Base-by-base conservation (phyloP, 2,113 vertebrate genomes). In the Myotis yumanensis region DNA sequence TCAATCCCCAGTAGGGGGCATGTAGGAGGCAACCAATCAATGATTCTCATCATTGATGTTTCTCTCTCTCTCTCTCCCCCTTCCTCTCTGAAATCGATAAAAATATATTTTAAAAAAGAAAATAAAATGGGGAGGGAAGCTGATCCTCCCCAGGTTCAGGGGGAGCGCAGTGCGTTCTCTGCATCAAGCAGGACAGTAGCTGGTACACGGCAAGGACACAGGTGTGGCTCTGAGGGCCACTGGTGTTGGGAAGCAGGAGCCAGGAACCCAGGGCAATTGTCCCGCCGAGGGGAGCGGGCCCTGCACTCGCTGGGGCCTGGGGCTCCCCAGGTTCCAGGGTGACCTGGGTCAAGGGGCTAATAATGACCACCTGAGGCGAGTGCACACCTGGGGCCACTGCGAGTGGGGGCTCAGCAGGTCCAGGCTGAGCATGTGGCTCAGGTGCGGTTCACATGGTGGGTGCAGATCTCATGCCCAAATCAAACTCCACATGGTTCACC, bases 181-280 rank as follows among this genome's bases (percentile, higher is more conserved):
- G 20, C 0, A 3, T 23, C 2, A 18, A 59, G 20, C 11, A 20
- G 59, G 25, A 51, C 9, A 23, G 59, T 2, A 16, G 28, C 40
- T 5, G 20, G n/a, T 7, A 4, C 0, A 0, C 8, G 7, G 51
- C 22, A 75, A 59, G 82, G 4, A 16, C 25, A 3, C 0, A 2
- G 11, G 32, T 1, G 28, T 15, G 30, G 20, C 54, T 76, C 28
- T 43, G 71, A 18, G 1, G 25, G 30, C 54, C 37, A 32, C 3
- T 71, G 76, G 48, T 46, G 72, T 30, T 48, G 1, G 22, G 40
- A 11, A 11, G 0, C 1, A 9, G 46, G 11, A 10, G 8, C 64
- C 92, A 37, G 30, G 64, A 18, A 9, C 22, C 25, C 20, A 2
- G 62, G 7, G 77, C 30, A 3, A 10, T 5, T 5, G 2, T 6